These are phyloP conservation scores for Tarsius wallacei DNA, from an alignment of 2,797 vertebrate genomes.

Conservation along the genomic window DNA sequence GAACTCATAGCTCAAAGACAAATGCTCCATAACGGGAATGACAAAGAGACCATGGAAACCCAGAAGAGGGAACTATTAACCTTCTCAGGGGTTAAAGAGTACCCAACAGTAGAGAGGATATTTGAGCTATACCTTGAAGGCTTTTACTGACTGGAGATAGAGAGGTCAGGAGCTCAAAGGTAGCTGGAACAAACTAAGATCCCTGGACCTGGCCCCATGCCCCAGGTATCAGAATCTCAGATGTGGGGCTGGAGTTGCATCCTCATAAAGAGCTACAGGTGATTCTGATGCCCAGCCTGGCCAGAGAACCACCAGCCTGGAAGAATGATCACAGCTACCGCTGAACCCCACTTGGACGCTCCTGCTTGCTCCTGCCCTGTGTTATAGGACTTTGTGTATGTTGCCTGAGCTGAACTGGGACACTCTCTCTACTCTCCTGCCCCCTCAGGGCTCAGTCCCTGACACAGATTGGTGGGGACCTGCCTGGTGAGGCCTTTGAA, in stretches of 20 bases:
- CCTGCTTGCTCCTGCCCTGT: background rate
- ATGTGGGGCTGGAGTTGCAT: background rate
- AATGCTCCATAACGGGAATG: rapidly evolving
- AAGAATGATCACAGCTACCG: rapidly evolving
- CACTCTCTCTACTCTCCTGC: background rate
- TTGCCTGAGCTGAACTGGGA: no score
- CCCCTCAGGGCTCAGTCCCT: no score
- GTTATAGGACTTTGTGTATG: rapidly evolving
- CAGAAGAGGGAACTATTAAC: background rate
- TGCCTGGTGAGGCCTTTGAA: background rate
- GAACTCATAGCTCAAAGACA: background rate
- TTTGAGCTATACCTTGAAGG: background rate
- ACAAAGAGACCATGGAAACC: background rate
- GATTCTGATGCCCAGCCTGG: background rate
- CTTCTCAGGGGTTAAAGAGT: background rate
- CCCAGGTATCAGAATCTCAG: background rate
- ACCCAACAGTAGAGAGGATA: background rate
- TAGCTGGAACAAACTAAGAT: rapidly evolving
- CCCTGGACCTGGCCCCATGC: no score
- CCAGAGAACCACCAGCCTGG: background rate
- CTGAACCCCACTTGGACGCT: rapidly evolving
- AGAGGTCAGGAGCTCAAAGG: background rate
- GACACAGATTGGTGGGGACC: background rate
- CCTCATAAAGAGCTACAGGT: rapidly evolving
- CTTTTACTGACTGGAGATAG: background rate